Percentiles rank a stretch among this genome's conserved stretches.
These are phyloP conservation scores for Notamacropus eugenii DNA, from an alignment of 2,797 vertebrate species.

Conservation along the genomic window DNA sequence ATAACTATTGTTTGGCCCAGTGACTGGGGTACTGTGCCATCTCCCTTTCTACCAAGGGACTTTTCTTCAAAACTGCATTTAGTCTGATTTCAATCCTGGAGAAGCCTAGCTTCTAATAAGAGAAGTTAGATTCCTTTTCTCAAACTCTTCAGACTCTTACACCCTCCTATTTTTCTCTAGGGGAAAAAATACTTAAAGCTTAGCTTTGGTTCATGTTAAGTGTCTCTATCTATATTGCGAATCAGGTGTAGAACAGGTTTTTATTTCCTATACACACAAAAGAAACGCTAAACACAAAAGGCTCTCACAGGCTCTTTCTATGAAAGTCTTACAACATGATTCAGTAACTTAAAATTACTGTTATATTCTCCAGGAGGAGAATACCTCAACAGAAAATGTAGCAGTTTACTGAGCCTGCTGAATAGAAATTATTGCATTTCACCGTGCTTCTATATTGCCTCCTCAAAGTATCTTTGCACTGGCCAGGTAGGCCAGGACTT, in stretches of 20 bases:
- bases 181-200: not conserved
- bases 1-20: not conserved
- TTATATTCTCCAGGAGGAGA: not conserved
- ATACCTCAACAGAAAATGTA: not conserved
- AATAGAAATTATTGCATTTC: not conserved
- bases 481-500: not conserved
- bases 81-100: not conserved
- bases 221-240: not conserved
- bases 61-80: not conserved
- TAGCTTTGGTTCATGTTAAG: not conserved
- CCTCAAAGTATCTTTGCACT: not conserved
- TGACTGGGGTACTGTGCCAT: not conserved
- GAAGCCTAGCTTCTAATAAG: not conserved
- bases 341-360: not conserved
- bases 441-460: not conserved
- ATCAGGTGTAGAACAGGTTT: not conserved
- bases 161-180: not conserved
- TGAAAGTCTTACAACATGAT: not conserved
- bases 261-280: not conserved
- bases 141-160: not conserved
- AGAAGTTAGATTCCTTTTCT: not conserved
- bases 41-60: not conserved
- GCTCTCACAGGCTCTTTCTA: not conserved
- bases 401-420: not conserved
- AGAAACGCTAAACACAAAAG: not conserved